phyloP scores from a whole-genome alignment of 1,140 invertebrate species.

The Glossosoma conforme region DNA sequence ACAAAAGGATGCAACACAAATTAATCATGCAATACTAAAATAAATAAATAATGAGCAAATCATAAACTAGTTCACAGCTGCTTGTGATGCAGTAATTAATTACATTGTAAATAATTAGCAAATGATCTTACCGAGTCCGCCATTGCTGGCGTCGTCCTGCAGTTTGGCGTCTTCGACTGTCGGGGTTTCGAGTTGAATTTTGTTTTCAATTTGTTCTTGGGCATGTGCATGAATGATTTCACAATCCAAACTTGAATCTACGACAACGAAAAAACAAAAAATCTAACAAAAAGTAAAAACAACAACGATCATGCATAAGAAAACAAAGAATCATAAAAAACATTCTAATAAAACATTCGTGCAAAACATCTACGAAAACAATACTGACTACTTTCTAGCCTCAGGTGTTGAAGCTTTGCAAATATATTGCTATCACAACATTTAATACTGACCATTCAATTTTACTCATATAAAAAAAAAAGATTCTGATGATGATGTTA shows the following conservation, averaged over 20 bases:
- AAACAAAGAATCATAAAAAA: slow-evolving; percentile 13
- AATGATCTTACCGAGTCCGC: slow-evolving; percentile 40
- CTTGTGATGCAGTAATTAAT: too few relatives aligned
- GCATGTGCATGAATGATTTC: slow-evolving; percentile 54
- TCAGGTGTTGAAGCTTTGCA: too few relatives aligned
- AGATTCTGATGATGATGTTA: too few relatives aligned
- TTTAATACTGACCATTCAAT: too few relatives aligned
- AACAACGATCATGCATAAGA: slow-evolving; percentile 30
- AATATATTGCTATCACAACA: too few relatives aligned
- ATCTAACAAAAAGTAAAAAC: slow-evolving; percentile 33
- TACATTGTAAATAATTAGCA: slow-evolving; percentile 15
- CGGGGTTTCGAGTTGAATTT: slow-evolving; percentile 37
- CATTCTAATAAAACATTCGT: slow-evolving; percentile 12
- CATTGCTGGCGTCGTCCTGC: slow-evolving; percentile 45
- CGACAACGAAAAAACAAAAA: slow-evolving; percentile 33
- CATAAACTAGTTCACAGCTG: too few relatives aligned
- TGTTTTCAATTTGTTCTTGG: slow-evolving; percentile 50
- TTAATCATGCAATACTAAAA: slow-evolving; percentile 10
- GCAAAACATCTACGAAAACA: slow-evolving; percentile 5
- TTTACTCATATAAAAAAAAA: too few relatives aligned
- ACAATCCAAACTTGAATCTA: slow-evolving; percentile 56
- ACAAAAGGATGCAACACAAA: slow-evolving; percentile 15
- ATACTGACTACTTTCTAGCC: too few relatives aligned
- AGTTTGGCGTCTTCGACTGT: slow-evolving; percentile 48
- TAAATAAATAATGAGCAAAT: slow-evolving; percentile 12